A percentile compares a stretch with the other conserved stretches of the same genome.
phyloP scores from a whole-genome alignment of 2,797 vertebrate species.

The Argya squamiceps region DNA sequence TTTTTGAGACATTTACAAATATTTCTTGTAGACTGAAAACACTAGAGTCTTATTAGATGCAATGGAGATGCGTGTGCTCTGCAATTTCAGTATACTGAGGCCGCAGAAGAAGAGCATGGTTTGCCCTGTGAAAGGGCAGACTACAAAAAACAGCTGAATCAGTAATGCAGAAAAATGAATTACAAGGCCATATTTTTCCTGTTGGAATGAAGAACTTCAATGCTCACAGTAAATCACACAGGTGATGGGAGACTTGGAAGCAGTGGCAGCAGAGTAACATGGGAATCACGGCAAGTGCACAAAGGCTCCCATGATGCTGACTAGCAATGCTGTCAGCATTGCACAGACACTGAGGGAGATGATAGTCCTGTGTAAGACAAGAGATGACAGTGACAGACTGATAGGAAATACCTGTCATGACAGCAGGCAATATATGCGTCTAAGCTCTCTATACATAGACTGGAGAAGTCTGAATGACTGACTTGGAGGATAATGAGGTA shows the following conservation, averaged over 20 bases:
- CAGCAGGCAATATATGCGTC: not conserved
- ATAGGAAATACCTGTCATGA: conserved; percentile 37
- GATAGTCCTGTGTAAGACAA: not conserved
- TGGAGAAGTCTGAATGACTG: conserved; percentile 44
- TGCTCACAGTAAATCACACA: not conserved
- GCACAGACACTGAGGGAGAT: not conserved
- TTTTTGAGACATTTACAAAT: not conserved
- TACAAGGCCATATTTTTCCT: not conserved
- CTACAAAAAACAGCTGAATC: not conserved
- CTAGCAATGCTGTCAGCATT: not conserved
- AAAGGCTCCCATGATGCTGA: not conserved
- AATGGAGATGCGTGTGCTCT: not conserved
- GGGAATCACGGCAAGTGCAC: not conserved
- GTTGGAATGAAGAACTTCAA: not conserved
- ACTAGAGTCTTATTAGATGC: not conserved
- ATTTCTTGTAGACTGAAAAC: not conserved
- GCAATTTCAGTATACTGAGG: not conserved
- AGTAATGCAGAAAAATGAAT: conserved; percentile 4
- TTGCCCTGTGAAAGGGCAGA: not conserved
- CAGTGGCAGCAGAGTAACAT: not conserved
- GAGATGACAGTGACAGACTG: conserved; percentile 31
- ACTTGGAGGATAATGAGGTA: conserved; percentile 60
- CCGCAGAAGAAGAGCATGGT: not conserved
- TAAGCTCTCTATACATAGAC: conserved; percentile 22
- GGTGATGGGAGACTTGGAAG: not conserved